phyloP scores from a whole-genome alignment of 2,888 invertebrate genomes.

The Dioctria linearis region DNA sequence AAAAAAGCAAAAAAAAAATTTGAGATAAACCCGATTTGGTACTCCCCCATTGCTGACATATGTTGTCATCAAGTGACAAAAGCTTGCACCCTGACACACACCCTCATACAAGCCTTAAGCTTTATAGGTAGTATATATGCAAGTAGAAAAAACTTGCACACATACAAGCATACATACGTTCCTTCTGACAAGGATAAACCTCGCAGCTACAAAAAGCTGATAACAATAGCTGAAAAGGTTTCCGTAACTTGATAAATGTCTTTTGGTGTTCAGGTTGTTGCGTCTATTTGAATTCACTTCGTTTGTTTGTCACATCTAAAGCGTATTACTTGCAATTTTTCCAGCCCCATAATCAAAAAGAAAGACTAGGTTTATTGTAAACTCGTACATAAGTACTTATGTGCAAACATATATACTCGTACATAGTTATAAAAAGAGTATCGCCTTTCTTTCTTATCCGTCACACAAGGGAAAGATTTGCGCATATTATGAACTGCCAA shows the following conservation, averaged over 20 bases:
- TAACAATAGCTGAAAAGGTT: slow-evolving; percentile 48
- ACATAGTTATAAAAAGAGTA: not conserved
- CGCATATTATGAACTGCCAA: no score
- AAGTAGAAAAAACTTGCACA: not conserved
- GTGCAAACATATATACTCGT: not conserved
- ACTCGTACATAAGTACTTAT: not conserved
- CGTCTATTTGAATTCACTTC: slow-evolving; percentile 30
- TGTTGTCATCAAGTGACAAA: slow-evolving; percentile 51
- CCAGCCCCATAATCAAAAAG: slow-evolving; percentile 35
- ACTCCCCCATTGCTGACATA: slow-evolving; percentile 44
- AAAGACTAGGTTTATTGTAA: slow-evolving; percentile 29
- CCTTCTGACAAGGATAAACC: not conserved
- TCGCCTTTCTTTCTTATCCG: no score
- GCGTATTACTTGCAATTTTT: slow-evolving; percentile 51
- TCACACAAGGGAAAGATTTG: no score
- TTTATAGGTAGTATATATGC: not conserved
- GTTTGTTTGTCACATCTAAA: slow-evolving; percentile 40
- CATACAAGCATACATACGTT: not conserved
- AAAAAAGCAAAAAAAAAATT: not conserved
- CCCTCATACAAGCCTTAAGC: not conserved
- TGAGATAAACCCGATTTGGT: slow-evolving; percentile 49
- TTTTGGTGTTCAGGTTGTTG: slow-evolving; percentile 51
- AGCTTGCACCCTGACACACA: slow-evolving; percentile 31
- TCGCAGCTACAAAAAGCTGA: slow-evolving; percentile 35
- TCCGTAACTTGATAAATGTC: slow-evolving; percentile 51